A percentile compares a stretch with the other conserved stretches of the same genome.
Conservation (phyloP, 2,888 invertebrate species). For the Andrena bucephala region DNA sequence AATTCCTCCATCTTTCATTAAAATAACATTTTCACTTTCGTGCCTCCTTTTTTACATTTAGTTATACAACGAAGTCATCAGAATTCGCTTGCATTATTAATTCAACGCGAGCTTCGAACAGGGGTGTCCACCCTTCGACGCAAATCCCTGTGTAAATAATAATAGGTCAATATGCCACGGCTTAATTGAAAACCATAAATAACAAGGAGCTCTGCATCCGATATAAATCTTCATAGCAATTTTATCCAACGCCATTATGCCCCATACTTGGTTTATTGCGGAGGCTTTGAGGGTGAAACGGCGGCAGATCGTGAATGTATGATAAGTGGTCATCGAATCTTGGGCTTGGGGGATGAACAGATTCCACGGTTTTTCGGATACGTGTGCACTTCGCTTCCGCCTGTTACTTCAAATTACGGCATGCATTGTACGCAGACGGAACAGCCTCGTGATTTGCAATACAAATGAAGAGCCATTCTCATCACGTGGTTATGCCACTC, state of each 20-base stretch:
- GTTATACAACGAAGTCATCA: too few relatives aligned
- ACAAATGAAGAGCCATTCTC: slow-evolving; percentile 25
- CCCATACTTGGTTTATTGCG: slow-evolving; percentile 34
- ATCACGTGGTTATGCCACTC: slow-evolving; percentile 10
- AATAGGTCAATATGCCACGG: not conserved
- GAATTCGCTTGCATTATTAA: too few relatives aligned
- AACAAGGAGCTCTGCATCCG: not conserved
- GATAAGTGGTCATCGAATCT: slow-evolving; percentile 51
- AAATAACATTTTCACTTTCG: not conserved
- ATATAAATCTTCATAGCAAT: slow-evolving; percentile 39
- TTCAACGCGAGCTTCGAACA: not conserved
- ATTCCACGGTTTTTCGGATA: slow-evolving; percentile 6
- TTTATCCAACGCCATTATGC: slow-evolving; percentile 28
- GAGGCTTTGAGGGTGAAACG: slow-evolving; percentile 24
- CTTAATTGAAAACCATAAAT: slow-evolving; percentile 12
- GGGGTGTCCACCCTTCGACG: not conserved
- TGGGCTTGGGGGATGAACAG: not conserved
- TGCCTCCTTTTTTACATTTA: too few relatives aligned
- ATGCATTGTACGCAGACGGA: slow-evolving; percentile 5
- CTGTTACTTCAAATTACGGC: slow-evolving; percentile 33
- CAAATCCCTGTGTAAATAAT: slow-evolving; percentile 4
- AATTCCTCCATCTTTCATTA: not conserved
- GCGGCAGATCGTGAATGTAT: slow-evolving; percentile 21
- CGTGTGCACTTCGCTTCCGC: not conserved
- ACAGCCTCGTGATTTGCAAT: slow-evolving; percentile 16